Evolutionary conservation across 2,888 invertebrate species (phyloP).

Genomic region (Acrobasis consociella): DNA sequence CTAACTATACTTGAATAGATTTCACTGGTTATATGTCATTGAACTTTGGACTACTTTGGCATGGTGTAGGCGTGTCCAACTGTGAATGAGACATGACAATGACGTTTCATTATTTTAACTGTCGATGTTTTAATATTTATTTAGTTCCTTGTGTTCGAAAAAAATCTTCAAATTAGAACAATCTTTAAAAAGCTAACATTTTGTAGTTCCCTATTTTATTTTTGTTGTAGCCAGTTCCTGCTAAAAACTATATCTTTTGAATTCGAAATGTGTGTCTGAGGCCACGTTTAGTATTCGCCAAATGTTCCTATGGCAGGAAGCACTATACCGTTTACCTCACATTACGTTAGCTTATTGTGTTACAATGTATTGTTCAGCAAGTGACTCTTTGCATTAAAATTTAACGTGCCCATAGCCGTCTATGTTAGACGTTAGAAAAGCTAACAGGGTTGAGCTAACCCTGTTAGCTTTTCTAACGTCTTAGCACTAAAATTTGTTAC

Average conservation of each 20-base stretch:
- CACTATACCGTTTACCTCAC: slow-evolving; percentile 69
- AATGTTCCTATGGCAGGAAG: slow-evolving; percentile 59
- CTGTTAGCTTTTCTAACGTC: slow-evolving; percentile 28
- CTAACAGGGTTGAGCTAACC: no score
- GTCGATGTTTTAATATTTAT: slow-evolving; percentile 11
- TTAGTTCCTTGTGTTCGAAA: not conserved
- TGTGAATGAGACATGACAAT: slow-evolving; percentile 53
- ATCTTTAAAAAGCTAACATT: no score
- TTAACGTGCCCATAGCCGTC: slow-evolving; percentile 39
- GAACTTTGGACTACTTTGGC: slow-evolving; percentile 74
- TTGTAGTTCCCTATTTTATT: not conserved
- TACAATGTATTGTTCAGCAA: slow-evolving; percentile 60
- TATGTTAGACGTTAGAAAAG: no score
- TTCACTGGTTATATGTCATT: slow-evolving; percentile 71
- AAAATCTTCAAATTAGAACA: no score
- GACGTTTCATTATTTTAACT: slow-evolving; percentile 23
- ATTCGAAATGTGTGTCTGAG: slow-evolving; percentile 37
- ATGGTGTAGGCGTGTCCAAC: slow-evolving; percentile 60
- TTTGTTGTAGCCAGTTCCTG: slow-evolving; percentile 21
- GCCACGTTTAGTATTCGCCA: slow-evolving; percentile 60
- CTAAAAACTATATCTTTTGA: slow-evolving; percentile 3
- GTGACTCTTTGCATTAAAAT: slow-evolving; percentile 62
- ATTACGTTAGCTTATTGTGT: slow-evolving; percentile 69
- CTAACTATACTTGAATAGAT: slow-evolving; percentile 68
- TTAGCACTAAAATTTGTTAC: slow-evolving; percentile 19